Evolutionary conservation across 1,140 invertebrate genomes (phyloP).

Genomic region (Cecropterus lyciades): DNA sequence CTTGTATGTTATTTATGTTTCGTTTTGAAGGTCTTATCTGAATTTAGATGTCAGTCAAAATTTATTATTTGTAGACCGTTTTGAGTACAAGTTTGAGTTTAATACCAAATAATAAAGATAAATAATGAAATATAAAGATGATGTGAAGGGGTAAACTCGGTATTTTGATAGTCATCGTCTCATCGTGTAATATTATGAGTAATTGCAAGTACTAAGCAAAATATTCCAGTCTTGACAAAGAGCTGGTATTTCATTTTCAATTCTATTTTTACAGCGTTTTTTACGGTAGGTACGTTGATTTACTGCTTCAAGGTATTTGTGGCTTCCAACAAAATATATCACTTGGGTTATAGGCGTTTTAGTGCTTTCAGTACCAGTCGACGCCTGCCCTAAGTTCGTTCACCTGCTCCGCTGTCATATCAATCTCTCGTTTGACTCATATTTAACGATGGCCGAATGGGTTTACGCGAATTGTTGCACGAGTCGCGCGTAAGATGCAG

Average conservation of each 20-base stretch:
- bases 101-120: too few relatives aligned
- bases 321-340: constrained; percentile 67
- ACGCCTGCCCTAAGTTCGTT: constrained; percentile 61
- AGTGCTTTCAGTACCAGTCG: constrained; percentile 62
- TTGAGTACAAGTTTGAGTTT: too few relatives aligned
- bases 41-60: too few relatives aligned
- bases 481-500: not conserved
- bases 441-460: constrained; percentile 35
- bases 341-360: constrained; percentile 61
- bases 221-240: constrained; percentile 22
- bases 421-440: constrained; percentile 51
- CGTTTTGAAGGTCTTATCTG: too few relatives aligned
- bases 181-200: not conserved
- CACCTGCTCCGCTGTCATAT: constrained; percentile 57
- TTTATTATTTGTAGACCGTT: too few relatives aligned
- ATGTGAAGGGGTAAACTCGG: too few relatives aligned
- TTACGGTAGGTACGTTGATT: constrained; percentile 61
- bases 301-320: constrained; percentile 63
- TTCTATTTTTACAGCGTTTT: constrained; percentile 61
- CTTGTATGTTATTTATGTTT: too few relatives aligned
- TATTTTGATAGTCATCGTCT: too few relatives aligned
- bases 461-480: constrained; percentile 13
- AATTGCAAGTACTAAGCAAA: constrained; percentile 18
- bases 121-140: too few relatives aligned
- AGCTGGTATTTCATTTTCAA: constrained; percentile 40